These are phyloP conservation scores for Macrosteles quadrilineatus DNA, from an alignment of 1,140 invertebrate genomes.

Conservation along the genomic window DNA sequence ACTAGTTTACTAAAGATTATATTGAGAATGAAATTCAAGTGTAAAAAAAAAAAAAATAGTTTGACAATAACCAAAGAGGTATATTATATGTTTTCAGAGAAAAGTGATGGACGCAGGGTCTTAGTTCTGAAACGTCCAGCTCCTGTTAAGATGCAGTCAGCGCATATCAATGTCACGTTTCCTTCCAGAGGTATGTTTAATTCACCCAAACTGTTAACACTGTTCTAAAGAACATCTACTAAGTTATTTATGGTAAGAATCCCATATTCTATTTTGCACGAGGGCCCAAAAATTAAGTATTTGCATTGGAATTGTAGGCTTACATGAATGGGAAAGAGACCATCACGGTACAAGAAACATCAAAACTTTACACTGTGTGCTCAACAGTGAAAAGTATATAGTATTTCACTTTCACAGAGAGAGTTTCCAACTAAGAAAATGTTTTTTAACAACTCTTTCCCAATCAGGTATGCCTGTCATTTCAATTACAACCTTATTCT, in stretches of 20 bases:
- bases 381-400: too few species aligned
- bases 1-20: too few species aligned
- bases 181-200: slow-evolving; percentile 9
- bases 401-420: too few species aligned
- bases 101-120: slow-evolving; percentile 23
- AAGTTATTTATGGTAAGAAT: neutral
- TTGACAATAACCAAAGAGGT: too few species aligned
- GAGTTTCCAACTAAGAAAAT: too few species aligned
- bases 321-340: neutral
- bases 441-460: too few species aligned
- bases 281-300: neutral
- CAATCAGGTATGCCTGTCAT: too few species aligned
- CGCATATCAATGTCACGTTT: slow-evolving; percentile 26
- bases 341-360: neutral
- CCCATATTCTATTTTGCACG: neutral
- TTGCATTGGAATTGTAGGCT: neutral
- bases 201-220: neutral
- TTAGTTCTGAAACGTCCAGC: slow-evolving; percentile 13
- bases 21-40: too few species aligned
- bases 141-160: slow-evolving; percentile 17
- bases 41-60: too few species aligned
- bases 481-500: too few species aligned
- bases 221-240: neutral
- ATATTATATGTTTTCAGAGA: slow-evolving; percentile 19
- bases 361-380: neutral